Conservation (phyloP, 2,888 invertebrate species). For the Octodonta nipae region DNA sequence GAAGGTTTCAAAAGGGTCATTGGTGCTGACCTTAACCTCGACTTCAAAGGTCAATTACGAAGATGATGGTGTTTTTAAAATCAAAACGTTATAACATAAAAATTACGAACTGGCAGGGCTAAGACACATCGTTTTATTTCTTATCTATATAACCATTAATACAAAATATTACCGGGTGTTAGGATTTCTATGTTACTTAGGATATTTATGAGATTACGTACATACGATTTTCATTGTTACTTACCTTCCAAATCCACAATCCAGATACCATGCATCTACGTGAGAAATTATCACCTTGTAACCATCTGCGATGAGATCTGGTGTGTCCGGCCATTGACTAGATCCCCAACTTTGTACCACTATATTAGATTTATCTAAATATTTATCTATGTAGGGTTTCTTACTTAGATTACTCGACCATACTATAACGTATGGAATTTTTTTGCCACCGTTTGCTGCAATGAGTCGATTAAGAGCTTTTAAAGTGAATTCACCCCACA, state of each 20-base stretch:
- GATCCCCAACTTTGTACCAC: constrained; percentile 73
- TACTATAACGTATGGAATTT: constrained; percentile 45
- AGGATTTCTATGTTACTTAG: too few relatives aligned
- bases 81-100: too few relatives aligned
- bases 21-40: too few relatives aligned
- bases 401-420: constrained; percentile 71
- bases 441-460: constrained; percentile 45
- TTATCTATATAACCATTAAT: too few relatives aligned
- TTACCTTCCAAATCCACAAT: constrained; percentile 62
- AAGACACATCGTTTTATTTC: too few relatives aligned
- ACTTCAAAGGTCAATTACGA: too few relatives aligned
- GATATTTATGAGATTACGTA: too few relatives aligned
- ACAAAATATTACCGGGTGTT: too few relatives aligned
- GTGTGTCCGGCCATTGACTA: constrained; percentile 68
- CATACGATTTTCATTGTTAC: too few relatives aligned
- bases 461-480: constrained; percentile 47
- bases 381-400: constrained; percentile 47
- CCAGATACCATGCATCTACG: constrained; percentile 79
- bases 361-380: constrained; percentile 38
- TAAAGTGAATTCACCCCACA: constrained; percentile 67
- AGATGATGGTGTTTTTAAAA: too few relatives aligned
- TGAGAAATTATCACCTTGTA: constrained; percentile 69
- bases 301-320: constrained; percentile 61
- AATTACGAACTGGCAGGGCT: too few relatives aligned
- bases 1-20: too few relatives aligned